phyloP scores from a whole-genome alignment of 2,113 vertebrate species.

The Australoheros scitulus region DNA sequence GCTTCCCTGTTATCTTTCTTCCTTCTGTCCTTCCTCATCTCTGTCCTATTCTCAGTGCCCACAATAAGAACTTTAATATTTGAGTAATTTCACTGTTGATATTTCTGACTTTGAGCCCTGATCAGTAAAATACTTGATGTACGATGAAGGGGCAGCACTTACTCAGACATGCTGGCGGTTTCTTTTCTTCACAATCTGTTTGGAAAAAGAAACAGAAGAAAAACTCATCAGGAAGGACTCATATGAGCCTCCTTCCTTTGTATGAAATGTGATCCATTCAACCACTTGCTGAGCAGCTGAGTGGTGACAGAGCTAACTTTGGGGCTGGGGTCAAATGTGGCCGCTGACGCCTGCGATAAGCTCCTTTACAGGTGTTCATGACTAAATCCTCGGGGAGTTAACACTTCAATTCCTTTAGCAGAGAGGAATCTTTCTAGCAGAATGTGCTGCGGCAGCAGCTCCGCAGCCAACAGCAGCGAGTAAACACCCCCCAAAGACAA shows the following conservation, averaged over 20 bases:
- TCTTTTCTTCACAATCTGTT: conserved; percentile 60
- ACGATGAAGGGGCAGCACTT: conserved; percentile 37
- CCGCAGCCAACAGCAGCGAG: background rate
- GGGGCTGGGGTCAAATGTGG: conserved; percentile 53
- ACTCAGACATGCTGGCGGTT: conserved; percentile 80
- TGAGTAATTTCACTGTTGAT: too few relatives aligned
- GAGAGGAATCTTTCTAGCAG: conserved; percentile 5
- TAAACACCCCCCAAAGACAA: background rate
- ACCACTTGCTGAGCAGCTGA: conserved; percentile 27
- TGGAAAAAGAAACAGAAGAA: conserved; percentile 6
- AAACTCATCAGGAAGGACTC: background rate
- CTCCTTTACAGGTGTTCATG: conserved; percentile 54
- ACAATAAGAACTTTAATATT: too few relatives aligned
- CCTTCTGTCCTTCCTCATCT: background rate
- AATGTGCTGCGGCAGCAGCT: conserved; percentile 42
- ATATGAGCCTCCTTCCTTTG: background rate
- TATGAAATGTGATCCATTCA: conserved; percentile 15
- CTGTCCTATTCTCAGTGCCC: background rate
- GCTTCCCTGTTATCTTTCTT: background rate
- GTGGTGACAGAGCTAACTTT: conserved; percentile 65
- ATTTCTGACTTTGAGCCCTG: too few relatives aligned
- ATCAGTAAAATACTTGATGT: too few relatives aligned
- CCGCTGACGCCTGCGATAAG: conserved; percentile 48
- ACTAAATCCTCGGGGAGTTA: conserved; percentile 51
- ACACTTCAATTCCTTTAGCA: conserved; percentile 56